phyloP scores from a whole-genome alignment of 2,113 vertebrate genomes.

The Entelurus aequoreus region DNA sequence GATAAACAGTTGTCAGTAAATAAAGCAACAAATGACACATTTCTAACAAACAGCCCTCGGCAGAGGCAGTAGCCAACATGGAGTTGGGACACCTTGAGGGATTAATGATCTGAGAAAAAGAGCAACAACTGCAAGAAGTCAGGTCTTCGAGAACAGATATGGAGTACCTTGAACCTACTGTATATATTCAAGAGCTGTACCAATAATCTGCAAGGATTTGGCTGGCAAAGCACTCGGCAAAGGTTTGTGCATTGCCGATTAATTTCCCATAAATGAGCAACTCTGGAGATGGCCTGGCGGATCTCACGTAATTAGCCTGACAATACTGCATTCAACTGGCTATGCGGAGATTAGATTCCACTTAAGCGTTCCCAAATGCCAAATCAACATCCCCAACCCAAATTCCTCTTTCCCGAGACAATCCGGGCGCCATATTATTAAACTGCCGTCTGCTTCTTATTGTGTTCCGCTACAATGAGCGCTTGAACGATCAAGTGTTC shows the following conservation, averaged over 20 bases:
- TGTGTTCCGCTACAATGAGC: conserved; percentile 39
- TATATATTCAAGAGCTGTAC: conserved; percentile 32
- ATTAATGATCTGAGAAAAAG: conserved; percentile 14
- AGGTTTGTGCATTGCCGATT: conserved; percentile 20
- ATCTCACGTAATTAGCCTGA: conserved; percentile 42
- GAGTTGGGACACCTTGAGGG: conserved; percentile 17
- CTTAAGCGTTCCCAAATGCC: conserved; percentile 38
- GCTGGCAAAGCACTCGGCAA: conserved; percentile 12
- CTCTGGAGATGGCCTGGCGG: conserved; percentile 24
- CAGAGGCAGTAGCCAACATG: background rate
- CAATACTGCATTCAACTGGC: conserved; percentile 25
- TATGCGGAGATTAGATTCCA: conserved; percentile 26
- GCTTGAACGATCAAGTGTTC: conserved; percentile 46
- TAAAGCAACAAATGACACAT: background rate
- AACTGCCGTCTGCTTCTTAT: conserved; percentile 24
- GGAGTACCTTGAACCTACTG: conserved; percentile 42
- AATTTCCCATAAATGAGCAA: conserved; percentile 41
- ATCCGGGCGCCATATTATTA: conserved; percentile 17
- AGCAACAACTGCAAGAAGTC: conserved; percentile 29
- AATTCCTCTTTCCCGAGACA: conserved; percentile 35
- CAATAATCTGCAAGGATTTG: conserved; percentile 30
- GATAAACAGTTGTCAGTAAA: background rate
- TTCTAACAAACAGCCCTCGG: no score
- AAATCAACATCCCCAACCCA: conserved; percentile 31
- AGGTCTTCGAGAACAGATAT: conserved; percentile 24